Conservation (phyloP, 2,888 invertebrate species). For the Eilema caniola region DNA sequence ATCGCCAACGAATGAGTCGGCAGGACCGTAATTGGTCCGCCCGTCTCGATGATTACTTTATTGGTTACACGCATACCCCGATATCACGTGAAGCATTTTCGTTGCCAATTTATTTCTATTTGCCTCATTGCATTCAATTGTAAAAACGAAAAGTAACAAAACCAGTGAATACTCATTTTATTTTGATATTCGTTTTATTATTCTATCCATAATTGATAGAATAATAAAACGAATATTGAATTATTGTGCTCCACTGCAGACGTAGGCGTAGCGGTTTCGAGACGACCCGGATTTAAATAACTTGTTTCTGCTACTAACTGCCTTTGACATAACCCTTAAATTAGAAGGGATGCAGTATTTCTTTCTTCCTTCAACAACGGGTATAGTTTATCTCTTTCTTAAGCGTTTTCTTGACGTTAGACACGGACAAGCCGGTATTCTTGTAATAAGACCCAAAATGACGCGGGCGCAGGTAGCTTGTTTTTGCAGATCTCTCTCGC, state of each 20-base stretch:
- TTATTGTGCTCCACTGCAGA: conserved; percentile 50
- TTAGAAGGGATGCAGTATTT: conserved; percentile 64
- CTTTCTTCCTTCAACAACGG: conserved; percentile 61
- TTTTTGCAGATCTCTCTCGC: conserved; percentile 76
- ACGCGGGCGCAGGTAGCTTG: conserved; percentile 78
- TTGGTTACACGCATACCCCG: conserved; percentile 73
- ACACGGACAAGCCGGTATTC: conserved; percentile 60
- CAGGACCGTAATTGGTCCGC: conserved; percentile 76
- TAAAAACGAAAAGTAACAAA: conserved; percentile 52
- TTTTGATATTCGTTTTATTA: background rate
- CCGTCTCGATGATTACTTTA: conserved; percentile 82
- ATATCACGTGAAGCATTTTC: conserved; percentile 65
- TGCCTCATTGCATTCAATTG: conserved; percentile 50
- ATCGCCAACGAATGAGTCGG: conserved; percentile 74
- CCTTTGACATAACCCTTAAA: conserved; percentile 76
- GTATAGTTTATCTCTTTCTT: conserved; percentile 66
- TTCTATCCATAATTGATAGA: conserved; percentile 18
- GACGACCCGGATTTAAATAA: conserved; percentile 80
- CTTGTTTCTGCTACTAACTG: conserved; percentile 79
- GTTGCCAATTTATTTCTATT: conserved; percentile 70
- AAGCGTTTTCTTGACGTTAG: conserved; percentile 64
- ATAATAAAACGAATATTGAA: background rate
- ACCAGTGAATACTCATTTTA: conserved; percentile 19
- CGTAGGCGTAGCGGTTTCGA: conserved; percentile 69
- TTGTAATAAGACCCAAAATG: conserved; percentile 67